A percentile compares a stretch with the other conserved stretches of the same genome.
Conservation (phyloP, 92 coral and sea anemone species). For the Actinernus sp. region DNA sequence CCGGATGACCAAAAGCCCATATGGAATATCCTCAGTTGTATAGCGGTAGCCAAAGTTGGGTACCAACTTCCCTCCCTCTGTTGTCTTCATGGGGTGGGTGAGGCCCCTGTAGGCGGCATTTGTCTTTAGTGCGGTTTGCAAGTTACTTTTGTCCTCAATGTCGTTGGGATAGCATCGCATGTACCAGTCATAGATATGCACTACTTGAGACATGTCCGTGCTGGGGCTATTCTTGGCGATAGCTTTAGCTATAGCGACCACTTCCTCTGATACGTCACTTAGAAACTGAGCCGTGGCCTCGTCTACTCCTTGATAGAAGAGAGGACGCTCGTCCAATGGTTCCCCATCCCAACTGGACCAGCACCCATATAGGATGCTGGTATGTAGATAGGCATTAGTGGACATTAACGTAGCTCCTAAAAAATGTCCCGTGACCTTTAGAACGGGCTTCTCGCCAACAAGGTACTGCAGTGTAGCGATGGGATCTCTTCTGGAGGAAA, state of each 20-base stretch:
- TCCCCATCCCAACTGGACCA: not conserved
- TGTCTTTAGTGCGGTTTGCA: slow-evolving; percentile 17
- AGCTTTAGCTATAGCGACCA: slow-evolving; percentile 22
- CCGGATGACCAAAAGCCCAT: slow-evolving; percentile 41
- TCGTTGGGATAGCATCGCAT: slow-evolving; percentile 22
- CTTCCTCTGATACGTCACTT: slow-evolving; percentile 34
- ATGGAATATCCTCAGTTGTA: slow-evolving; percentile 57
- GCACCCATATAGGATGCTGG: not conserved
- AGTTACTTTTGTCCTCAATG: slow-evolving; percentile 30
- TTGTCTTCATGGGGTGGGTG: slow-evolving; percentile 42
- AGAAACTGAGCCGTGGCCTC: slow-evolving; percentile 8
- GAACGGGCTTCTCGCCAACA: not conserved
- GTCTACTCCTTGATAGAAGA: not conserved
- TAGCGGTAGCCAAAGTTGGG: slow-evolving; percentile 52
- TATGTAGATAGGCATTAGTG: not conserved
- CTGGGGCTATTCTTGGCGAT: slow-evolving; percentile 19
- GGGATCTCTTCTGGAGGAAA: not conserved
- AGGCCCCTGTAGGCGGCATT: slow-evolving; percentile 41
- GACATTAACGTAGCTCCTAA: not conserved
- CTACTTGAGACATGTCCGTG: slow-evolving; percentile 20
- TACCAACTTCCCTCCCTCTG: slow-evolving; percentile 37
- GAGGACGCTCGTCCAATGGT: not conserved
- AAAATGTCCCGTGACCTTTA: not conserved
- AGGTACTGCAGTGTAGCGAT: not conserved
- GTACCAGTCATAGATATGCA: slow-evolving; percentile 25